Evolutionary conservation across 2,888 invertebrate species (phyloP), one percentile per base, ranked within the genome.

Genomic region (Hirudinaria manillensis): DNA sequence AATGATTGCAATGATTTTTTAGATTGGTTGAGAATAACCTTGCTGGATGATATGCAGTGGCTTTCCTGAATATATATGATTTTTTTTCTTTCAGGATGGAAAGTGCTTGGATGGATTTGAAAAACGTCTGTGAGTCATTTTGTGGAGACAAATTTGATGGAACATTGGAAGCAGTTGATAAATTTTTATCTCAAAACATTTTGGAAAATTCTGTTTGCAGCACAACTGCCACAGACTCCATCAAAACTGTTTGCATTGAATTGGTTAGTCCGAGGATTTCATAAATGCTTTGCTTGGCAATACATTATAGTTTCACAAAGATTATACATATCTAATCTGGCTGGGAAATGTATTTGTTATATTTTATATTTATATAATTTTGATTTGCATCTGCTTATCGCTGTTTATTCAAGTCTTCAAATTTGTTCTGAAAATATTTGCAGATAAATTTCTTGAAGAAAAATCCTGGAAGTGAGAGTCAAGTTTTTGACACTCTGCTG

Each of bases 161-260:
- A 61, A 61, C 61, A 27, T n/a, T 61, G 29, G 61, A 61, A 61
- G 61, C 61, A 27, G 61, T 61, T 61, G 61, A 61, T 61, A 7
- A 61, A 29, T 29, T 61, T 21, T 61, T 61, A 7, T 7, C 61
- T 27, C 7, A 24, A 61, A 24, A 61, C 24, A 61, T 61, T 27
- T 61, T 61, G 29, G 61, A 61, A 10, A 61, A 61, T 61, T 61
- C 61, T 61, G 61, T 61, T n/a, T 61, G 61, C 13, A 61, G 61
- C n/a, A 29, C 29, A 24, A 19, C 7, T 27, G 61, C 24, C 29
- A 61, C 24, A 61, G 29, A 61, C 13, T 24, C 61, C 13, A 29
- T 61, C 10, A 29, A 29, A 29, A 29, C 61, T 61, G 29, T 61
- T 24, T 61, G 24, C 10, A 19, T 27, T 27, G 61, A 61, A 27